Conservation (phyloP, 35 echinoderm and acorn worm genomes). For the Lytechinus pictus region DNA sequence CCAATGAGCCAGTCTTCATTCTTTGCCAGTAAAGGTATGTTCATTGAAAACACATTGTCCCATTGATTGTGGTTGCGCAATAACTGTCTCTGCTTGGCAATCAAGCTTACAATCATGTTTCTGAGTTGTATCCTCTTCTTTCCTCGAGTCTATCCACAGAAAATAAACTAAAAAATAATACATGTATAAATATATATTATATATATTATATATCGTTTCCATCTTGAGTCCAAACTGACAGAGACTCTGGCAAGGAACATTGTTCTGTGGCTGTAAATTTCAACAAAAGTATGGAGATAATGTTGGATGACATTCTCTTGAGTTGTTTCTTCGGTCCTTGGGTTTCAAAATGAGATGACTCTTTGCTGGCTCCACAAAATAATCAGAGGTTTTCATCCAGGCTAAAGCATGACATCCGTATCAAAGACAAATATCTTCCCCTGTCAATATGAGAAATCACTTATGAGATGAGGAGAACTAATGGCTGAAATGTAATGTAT, state of each 20-base stretch:
- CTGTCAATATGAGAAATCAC: background rate
- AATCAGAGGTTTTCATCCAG: background rate
- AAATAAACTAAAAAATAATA: background rate
- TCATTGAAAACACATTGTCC: background rate
- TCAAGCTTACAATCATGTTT: background rate
- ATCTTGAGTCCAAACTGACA: background rate
- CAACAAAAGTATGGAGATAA: background rate
- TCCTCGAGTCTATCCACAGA: background rate
- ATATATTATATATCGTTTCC: background rate
- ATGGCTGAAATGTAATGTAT: background rate
- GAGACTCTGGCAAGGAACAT: slow-evolving; percentile 16
- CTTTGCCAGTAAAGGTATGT: background rate
- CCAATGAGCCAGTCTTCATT: background rate
- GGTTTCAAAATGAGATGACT: background rate
- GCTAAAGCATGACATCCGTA: background rate
- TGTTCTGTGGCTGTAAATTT: background rate
- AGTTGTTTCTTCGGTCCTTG: background rate
- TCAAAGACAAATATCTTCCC: background rate
- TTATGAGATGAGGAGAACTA: background rate
- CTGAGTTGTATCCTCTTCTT: background rate
- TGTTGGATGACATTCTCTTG: background rate
- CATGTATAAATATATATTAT: background rate
- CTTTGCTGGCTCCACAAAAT: background rate
- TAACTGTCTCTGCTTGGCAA: background rate
- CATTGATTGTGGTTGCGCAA: background rate